A percentile compares a stretch with the other conserved stretches of the same genome.
These are phyloP conservation scores for Microtus pennsylvanicus DNA, from an alignment of 2,113 vertebrate species.

Conservation along the genomic window DNA sequence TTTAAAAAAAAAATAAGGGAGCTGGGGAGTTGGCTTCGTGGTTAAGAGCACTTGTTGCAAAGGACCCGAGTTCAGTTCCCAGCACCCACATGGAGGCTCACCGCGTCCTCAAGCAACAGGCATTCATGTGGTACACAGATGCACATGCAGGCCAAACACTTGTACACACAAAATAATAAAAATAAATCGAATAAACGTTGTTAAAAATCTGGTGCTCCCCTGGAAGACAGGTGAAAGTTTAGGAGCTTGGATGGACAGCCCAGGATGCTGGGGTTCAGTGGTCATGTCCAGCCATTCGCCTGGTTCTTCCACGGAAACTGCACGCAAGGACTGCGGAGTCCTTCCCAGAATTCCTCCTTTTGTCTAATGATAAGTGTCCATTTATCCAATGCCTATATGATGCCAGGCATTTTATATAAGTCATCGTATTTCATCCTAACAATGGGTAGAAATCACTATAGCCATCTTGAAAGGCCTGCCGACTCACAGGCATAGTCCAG, in stretches of 20 bases:
- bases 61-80: not conserved
- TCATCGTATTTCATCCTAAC: not conserved
- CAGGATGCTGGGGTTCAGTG: not conserved
- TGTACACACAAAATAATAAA: not conserved
- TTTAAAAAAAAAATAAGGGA: not conserved
- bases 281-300: not conserved
- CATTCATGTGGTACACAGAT: not conserved
- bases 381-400: not conserved
- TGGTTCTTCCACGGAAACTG: not conserved
- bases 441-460: not conserved
- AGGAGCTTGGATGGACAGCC: not conserved
- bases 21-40: not conserved
- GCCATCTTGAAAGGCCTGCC: not conserved
- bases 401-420: slow-evolving; percentile 41
- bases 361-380: not conserved
- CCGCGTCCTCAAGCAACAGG: not conserved
- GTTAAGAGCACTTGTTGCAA: not conserved
- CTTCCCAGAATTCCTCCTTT: not conserved
- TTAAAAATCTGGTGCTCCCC: not conserved
- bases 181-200: not conserved
- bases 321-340: not conserved
- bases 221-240: not conserved
- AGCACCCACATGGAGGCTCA: not conserved
- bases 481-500: not conserved
- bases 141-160: not conserved